Percentiles rank a stretch among this genome's conserved stretches.
phyloP scores from a whole-genome alignment of 2,797 vertebrate genomes.

The Chelon labrosus region DNA sequence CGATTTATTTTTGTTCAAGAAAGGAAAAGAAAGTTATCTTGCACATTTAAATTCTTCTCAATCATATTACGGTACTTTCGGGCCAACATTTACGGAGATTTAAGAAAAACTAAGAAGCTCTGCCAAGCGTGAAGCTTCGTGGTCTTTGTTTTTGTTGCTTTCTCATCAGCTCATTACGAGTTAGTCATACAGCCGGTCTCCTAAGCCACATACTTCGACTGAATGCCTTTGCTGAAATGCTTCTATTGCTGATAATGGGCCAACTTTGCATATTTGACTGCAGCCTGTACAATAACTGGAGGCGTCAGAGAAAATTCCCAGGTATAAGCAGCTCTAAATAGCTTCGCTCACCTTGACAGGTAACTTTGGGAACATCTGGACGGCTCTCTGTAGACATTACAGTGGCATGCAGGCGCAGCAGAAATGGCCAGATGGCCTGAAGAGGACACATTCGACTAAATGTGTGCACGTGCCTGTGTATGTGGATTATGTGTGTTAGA shows the following conservation, averaged over 20 bases:
- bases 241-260: constrained; percentile 36
- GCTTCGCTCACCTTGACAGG: constrained; percentile 67
- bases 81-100: neutral
- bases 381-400: constrained; percentile 51
- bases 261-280: constrained; percentile 31
- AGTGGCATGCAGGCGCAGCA: constrained; percentile 41
- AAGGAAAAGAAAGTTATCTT: neutral
- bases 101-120: constrained; percentile 4
- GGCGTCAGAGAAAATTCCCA: constrained; percentile 31
- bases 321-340: constrained; percentile 44
- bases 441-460: constrained; percentile 48
- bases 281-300: constrained; percentile 28
- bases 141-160: constrained; percentile 24
- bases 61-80: neutral
- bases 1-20: neutral
- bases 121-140: constrained; percentile 1
- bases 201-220: constrained; percentile 28
- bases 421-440: constrained; percentile 67
- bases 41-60: no score
- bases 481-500: constrained; percentile 7
- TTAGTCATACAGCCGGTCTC: constrained; percentile 31
- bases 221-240: constrained; percentile 32
- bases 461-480: constrained; percentile 12
- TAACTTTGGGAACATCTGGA: constrained; percentile 75
- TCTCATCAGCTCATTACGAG: constrained; percentile 38